A percentile compares a stretch with the other conserved stretches of the same genome.
Conservation (phyloP, 2,113 vertebrate species). For the Zapus hudsonius region DNA sequence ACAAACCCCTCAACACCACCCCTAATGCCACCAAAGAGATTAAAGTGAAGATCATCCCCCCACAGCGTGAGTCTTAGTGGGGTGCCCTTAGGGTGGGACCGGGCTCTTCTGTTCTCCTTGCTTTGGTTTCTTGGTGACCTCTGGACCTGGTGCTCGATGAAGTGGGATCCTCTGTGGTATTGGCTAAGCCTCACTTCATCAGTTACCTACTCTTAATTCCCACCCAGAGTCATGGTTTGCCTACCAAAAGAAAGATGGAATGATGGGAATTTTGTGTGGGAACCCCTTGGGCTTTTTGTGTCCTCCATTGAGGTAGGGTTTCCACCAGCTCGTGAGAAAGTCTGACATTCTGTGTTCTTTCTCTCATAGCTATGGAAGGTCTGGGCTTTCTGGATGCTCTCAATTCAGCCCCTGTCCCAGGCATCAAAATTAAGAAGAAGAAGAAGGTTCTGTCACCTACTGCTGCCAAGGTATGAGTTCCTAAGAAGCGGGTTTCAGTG, state of each 20-base stretch:
- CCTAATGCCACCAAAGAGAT: slow-evolving; percentile 96
- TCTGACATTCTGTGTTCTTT: background rate
- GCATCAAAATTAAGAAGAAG: slow-evolving; percentile 98
- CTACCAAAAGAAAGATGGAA: background rate
- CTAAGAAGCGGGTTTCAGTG: background rate
- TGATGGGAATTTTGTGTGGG: background rate
- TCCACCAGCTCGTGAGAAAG: background rate
- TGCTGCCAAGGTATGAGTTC: slow-evolving; percentile 89
- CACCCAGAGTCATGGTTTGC: background rate
- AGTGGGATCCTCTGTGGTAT: background rate
- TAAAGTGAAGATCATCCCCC: slow-evolving; percentile 97
- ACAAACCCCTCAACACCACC: slow-evolving; percentile 95
- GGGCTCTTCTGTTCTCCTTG: background rate
- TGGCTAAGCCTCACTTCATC: background rate
- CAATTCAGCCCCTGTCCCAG: slow-evolving; percentile 95
- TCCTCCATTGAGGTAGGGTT: background rate
- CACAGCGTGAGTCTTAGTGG: slow-evolving; percentile 90
- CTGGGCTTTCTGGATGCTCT: slow-evolving; percentile 96
- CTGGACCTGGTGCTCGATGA: background rate
- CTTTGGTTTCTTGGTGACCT: background rate
- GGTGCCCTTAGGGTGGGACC: background rate
- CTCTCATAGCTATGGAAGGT: slow-evolving; percentile 92
- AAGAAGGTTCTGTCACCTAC: slow-evolving; percentile 95
- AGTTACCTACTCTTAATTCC: background rate
- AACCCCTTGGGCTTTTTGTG: background rate